Percentiles rank a stretch among this genome's conserved stretches.
These are phyloP conservation scores for Pseudochirops cupreus DNA, from an alignment of 2,797 vertebrate genomes.

Conservation along the genomic window DNA sequence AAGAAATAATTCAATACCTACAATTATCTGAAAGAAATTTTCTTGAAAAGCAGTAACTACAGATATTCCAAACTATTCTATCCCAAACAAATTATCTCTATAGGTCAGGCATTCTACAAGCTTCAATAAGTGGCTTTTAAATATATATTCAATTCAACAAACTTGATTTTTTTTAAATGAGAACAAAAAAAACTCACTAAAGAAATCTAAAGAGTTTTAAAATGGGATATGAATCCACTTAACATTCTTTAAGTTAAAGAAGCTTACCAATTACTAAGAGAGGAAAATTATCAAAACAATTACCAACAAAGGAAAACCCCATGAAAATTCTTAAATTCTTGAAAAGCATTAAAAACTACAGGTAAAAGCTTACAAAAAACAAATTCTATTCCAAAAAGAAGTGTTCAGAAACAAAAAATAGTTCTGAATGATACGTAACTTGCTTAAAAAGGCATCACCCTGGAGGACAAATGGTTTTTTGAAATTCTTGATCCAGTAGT, in stretches of 20 bases:
- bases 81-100: background rate
- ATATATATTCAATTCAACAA: no score
- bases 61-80: background rate
- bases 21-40: background rate
- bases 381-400: background rate
- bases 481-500: background rate
- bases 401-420: background rate
- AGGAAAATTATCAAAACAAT: background rate
- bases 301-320: background rate
- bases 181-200: background rate
- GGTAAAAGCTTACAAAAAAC: background rate
- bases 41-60: background rate
- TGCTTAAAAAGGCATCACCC: background rate
- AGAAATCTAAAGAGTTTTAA: background rate
- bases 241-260: background rate
- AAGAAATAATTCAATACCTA: background rate
- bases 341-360: background rate
- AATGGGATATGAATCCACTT: background rate
- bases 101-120: background rate
- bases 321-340: background rate
- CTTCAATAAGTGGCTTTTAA: no score
- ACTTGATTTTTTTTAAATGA: background rate
- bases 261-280: background rate
- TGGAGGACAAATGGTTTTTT: background rate
- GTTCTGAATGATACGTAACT: background rate